Conservation (phyloP, 2,797 vertebrate genomes). For the Chromis chromis region DNA sequence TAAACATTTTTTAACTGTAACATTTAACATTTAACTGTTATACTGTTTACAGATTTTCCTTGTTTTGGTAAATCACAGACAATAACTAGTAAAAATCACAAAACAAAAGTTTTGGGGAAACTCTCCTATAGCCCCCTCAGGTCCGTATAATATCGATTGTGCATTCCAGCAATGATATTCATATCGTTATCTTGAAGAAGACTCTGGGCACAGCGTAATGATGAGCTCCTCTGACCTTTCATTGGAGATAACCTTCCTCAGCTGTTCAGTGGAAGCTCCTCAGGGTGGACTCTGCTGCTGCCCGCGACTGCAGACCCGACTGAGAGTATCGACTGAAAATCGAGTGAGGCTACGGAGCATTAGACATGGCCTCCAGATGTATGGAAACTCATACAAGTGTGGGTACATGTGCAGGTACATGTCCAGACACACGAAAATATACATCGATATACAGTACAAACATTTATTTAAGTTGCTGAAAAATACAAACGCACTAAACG, state of each 20-base stretch:
- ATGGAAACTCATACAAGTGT: slow-evolving; percentile 1
- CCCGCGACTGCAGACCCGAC: slow-evolving; percentile 41
- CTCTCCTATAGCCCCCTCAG: background rate
- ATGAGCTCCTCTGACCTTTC: slow-evolving; percentile 71
- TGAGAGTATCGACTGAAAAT: slow-evolving; percentile 55
- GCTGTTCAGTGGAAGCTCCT: slow-evolving; percentile 49
- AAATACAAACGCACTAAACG: background rate
- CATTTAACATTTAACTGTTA: too few species aligned
- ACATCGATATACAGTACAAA: background rate
- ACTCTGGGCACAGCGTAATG: slow-evolving; percentile 50
- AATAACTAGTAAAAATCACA: background rate
- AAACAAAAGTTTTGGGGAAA: background rate
- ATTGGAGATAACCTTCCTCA: slow-evolving; percentile 62
- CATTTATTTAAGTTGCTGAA: background rate
- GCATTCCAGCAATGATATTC: slow-evolving; percentile 50
- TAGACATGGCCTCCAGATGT: slow-evolving; percentile 29
- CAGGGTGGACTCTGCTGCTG: slow-evolving; percentile 30
- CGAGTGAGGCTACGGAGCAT: slow-evolving; percentile 24
- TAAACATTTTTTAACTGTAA: too few species aligned
- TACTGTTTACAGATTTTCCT: too few species aligned
- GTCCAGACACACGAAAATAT: slow-evolving; percentile 1
- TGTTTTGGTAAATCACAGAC: too few species aligned
- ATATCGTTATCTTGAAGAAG: slow-evolving; percentile 53
- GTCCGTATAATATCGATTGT: slow-evolving; percentile 42
- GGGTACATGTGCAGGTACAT: background rate